phyloP scores from a whole-genome alignment of 2,888 invertebrate genomes.

The Dilophus febrilis region DNA sequence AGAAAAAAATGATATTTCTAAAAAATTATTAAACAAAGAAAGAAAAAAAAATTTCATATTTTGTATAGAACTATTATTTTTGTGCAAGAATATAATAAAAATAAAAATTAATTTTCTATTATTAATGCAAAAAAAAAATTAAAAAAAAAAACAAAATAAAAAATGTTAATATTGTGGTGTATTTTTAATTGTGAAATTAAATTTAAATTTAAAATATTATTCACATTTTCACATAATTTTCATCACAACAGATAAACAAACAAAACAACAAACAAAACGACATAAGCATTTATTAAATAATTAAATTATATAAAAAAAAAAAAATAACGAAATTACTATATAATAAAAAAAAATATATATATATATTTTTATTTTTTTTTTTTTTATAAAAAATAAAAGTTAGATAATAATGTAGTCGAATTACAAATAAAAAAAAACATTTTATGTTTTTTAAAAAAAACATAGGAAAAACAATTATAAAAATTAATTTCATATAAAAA shows the following conservation, averaged over 20 bases:
- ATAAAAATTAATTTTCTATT: too few species aligned
- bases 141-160: too few species aligned
- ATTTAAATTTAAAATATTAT: background rate
- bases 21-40: background rate
- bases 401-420: background rate
- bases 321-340: background rate
- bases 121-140: too few species aligned
- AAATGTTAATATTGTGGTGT: too few species aligned
- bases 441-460: background rate
- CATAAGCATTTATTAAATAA: background rate
- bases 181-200: too few species aligned
- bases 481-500: background rate
- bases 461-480: background rate
- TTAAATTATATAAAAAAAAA: background rate
- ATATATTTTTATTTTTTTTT: too few species aligned
- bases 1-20: background rate
- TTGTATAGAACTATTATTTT: slow-evolving; percentile 4
- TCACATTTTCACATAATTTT: slow-evolving; percentile 1
- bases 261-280: background rate
- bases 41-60: slow-evolving; percentile 2
- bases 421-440: background rate
- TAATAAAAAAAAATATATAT: too few species aligned
- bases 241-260: background rate
- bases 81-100: background rate
- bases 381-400: too few species aligned